Base-by-base conservation (phyloP, 2,888 invertebrate species). In the Calliphora vomitoria region DNA sequence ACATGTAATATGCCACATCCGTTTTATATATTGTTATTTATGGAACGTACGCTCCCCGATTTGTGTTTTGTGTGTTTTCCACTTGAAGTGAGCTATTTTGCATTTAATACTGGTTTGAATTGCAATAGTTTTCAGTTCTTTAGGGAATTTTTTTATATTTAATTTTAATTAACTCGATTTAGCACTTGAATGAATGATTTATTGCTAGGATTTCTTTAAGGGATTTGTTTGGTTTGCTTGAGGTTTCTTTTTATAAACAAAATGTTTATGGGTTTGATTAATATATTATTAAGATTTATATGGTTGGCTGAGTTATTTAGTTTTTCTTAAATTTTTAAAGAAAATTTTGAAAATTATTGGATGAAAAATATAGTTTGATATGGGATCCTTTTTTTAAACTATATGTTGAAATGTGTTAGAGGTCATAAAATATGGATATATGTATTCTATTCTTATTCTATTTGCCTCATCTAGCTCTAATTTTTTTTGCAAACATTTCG, bases 141-240 rank as follows among this genome's bases (percentile, higher is more conserved):
- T 50, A 78, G 84, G 81, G 72, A 72, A 81, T 15, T 53, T 68
- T n/a, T 41, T 79, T 20, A 47, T 10, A 82, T 90, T 90, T 41
- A 25, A 15, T 80, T 90, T 92, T 92, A 92, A 92, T 92, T 92
- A 92, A 92, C 93, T 92, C 90, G 91, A 92, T 93, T 92, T 92
- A 91, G 90, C 92, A 91, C 91, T 90, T 93, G 90, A 91, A 90
- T 91, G 90, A 90, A 89, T 90, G 60, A 80, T n/a, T n/a, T n/a
- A n/a, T n/a, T n/a, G n/a, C n/a, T n/a, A n/a, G n/a, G n/a, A n/a
- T 53, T 47, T 41, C 35, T 69, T 81, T 13, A 74, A 68, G 68
- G n/a, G 15, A 58, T 1, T 64, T 58, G 25, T 25, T 25, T 25
- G 25, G 25, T n/a, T n/a, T n/a, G n/a, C n/a, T 38, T 58, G 1